Evolutionary conservation across 2,888 invertebrate genomes (phyloP), one percentile per base, ranked within the genome.

Genomic region (Stegana nigrithorax): DNA sequence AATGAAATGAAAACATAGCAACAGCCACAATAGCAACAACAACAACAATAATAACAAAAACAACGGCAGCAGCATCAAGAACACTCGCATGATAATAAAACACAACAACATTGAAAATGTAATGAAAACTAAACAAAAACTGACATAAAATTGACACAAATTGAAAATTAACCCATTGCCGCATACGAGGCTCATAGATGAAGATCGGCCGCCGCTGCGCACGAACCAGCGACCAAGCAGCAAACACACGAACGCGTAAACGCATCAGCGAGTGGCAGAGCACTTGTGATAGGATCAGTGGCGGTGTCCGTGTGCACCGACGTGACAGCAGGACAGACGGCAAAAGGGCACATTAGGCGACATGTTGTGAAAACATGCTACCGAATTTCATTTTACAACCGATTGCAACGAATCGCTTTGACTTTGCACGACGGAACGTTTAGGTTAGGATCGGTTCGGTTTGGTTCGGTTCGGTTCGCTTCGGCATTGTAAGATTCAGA

Each of bases 341-440:
- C 70, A 67, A 72, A 79, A 73, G 78, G 76, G 78, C 79, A 81
- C 79, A 79, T 80, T 72, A 73, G 76, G 82, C 82, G 81, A 83
- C 82, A 83, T 82, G 82, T 82, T 82, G 82, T 81, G 80, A 82
- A 82, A 82, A 83, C 83, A 82, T 79, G 82, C 82, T 83, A 83
- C 83, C 70, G 83, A 73, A 82, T 83, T 80, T 69, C 65, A 67
- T 68, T 79, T 77, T 67, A 75, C 73, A 69, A 75, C 67, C 70
- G 72, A 70, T 72, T 75, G 71, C 68, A 67, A 74, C n/a, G 36
- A 36, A 36, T n/a, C n/a, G n/a, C n/a, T n/a, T n/a, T n/a, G n/a
- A n/a, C n/a, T n/a, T n/a, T n/a, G n/a, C n/a, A n/a, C n/a, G n/a
- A n/a, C n/a, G n/a, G n/a, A n/a, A n/a, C n/a, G n/a, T n/a, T n/a